Evolutionary conservation across 2,797 vertebrate genomes (phyloP).

Genomic region (Protosalanx chinensis): DNA sequence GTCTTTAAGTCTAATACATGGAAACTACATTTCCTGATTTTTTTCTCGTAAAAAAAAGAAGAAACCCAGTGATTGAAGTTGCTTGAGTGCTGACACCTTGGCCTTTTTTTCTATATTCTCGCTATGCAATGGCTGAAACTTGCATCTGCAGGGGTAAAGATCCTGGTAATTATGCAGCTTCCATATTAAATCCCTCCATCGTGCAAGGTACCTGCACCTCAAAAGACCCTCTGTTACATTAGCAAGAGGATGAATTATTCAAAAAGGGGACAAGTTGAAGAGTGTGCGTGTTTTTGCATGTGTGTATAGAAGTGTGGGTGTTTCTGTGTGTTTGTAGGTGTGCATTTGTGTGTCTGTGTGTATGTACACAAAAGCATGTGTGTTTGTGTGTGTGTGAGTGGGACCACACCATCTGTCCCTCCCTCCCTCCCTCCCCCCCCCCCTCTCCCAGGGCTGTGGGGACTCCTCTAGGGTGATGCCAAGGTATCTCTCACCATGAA

Average conservation of each 20-base stretch:
- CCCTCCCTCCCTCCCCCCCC: slow-evolving; percentile 32
- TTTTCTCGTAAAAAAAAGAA: slow-evolving; percentile 44
- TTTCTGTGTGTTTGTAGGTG: slow-evolving; percentile 54
- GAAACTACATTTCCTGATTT: background rate
- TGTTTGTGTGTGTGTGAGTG: slow-evolving; percentile 71
- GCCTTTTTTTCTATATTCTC: slow-evolving; percentile 36
- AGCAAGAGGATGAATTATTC: slow-evolving; percentile 75
- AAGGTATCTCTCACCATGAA: slow-evolving; percentile 50
- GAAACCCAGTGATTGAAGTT: slow-evolving; percentile 32
- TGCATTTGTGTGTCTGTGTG: slow-evolving; percentile 52
- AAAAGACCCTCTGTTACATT: slow-evolving; percentile 70
- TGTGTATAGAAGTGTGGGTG: slow-evolving; percentile 16
- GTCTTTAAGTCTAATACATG: background rate
- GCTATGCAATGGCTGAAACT: slow-evolving; percentile 40
- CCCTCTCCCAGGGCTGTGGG: slow-evolving; percentile 54
- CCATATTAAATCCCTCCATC: slow-evolving; percentile 55
- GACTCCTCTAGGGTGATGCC: slow-evolving; percentile 69
- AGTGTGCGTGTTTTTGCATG: background rate
- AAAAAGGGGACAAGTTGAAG: slow-evolving; percentile 44
- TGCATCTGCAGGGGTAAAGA: slow-evolving; percentile 52
- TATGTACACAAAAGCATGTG: slow-evolving; percentile 72
- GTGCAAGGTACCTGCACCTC: slow-evolving; percentile 67
- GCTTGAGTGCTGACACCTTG: slow-evolving; percentile 21
- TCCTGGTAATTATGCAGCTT: slow-evolving; percentile 57
- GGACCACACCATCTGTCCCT: slow-evolving; percentile 23